Percentiles rank a stretch among this genome's conserved stretches.
Conservation (phyloP, 2,113 vertebrate genomes). For the Cygnus buccinator region DNA sequence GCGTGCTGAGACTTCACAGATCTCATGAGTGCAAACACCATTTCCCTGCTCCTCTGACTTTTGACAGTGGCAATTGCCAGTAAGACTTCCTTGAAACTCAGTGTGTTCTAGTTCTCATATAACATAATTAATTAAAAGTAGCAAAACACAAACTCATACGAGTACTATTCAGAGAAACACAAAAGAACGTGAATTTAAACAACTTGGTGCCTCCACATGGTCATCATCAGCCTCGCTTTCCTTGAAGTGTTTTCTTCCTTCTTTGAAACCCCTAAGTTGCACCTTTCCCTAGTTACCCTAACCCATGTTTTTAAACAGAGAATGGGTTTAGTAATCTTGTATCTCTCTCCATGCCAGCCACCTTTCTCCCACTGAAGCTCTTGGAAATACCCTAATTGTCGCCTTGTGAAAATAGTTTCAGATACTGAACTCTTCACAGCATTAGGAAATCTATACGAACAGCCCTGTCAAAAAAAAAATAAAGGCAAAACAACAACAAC, state of each 20-base stretch:
- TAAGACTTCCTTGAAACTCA: neutral
- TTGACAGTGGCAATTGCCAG: neutral
- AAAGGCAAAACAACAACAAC: neutral
- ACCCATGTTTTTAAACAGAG: neutral
- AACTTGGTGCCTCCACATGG: neutral
- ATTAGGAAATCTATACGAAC: neutral
- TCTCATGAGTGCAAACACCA: accelerated
- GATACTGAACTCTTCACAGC: neutral
- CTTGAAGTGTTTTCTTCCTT: neutral
- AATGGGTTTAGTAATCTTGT: neutral
- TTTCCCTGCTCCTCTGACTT: neutral
- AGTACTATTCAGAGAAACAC: neutral
- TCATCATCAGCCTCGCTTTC: neutral
- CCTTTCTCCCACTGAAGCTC: neutral
- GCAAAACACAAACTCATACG: neutral
- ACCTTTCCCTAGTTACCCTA: neutral
- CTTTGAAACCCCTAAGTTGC: neutral
- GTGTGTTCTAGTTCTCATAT: neutral
- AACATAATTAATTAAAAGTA: neutral
- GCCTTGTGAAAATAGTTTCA: neutral
- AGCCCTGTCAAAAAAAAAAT: neutral
- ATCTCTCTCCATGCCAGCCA: neutral
- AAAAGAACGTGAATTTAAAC: neutral
- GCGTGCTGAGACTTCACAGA: neutral
- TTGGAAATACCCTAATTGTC: neutral